Conservation (phyloP, 2,113 vertebrate genomes). For the Catharus fuscescens region DNA sequence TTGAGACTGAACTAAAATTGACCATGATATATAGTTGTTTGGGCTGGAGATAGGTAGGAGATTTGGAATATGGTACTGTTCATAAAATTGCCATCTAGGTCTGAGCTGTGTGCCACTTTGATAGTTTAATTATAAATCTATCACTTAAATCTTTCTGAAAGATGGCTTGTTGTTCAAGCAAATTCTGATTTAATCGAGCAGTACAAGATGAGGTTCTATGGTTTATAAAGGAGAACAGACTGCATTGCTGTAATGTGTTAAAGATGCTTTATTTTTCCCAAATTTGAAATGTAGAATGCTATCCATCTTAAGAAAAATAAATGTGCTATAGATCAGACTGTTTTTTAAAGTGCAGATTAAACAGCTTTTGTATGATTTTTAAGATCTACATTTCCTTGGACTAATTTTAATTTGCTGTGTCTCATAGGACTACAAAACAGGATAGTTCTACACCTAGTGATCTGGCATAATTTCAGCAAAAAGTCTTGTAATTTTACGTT, state of each 20-base stretch:
- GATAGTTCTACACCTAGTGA: neutral
- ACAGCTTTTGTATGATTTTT: neutral
- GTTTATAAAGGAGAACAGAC: neutral
- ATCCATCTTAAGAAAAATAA: neutral
- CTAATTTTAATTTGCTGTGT: neutral
- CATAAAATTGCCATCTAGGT: neutral
- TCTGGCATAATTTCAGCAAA: neutral
- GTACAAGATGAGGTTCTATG: neutral
- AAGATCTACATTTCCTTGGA: neutral
- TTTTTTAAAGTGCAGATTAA: neutral
- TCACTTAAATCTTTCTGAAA: neutral
- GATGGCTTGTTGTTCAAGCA: neutral
- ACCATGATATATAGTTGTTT: neutral
- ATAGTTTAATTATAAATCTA: conserved; percentile 21
- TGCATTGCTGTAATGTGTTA: neutral
- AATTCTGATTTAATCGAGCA: neutral
- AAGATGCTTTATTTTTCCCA: neutral
- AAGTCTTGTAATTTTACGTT: neutral
- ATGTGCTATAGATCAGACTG: neutral
- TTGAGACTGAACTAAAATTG: neutral
- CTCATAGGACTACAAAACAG: neutral
- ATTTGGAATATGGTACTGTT: conserved; percentile 1
- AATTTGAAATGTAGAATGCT: neutral
- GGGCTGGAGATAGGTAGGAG: neutral
- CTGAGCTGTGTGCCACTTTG: neutral